Conservation (phyloP, 2,113 vertebrate genomes). For the Rissa tridactyla region DNA sequence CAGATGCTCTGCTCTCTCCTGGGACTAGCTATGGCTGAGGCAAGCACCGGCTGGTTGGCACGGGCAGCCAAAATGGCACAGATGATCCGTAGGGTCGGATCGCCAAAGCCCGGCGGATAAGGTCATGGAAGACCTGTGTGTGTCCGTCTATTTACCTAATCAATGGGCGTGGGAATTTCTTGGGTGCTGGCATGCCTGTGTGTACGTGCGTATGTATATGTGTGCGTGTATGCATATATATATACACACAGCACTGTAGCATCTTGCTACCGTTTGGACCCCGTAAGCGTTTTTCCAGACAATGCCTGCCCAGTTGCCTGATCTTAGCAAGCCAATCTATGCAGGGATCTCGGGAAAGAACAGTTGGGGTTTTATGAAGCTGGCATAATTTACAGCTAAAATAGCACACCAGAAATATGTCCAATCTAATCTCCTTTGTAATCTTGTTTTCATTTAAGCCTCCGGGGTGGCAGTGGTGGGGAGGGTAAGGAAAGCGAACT, state of each 20-base stretch:
- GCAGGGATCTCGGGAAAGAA: constrained; percentile 8
- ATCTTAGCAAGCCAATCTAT: constrained; percentile 25
- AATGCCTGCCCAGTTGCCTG: not conserved
- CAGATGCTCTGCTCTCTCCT: not conserved
- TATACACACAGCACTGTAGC: not conserved
- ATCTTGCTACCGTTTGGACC: not conserved
- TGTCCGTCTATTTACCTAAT: not conserved
- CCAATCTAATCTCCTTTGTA: constrained; percentile 47
- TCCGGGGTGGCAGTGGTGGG: not conserved
- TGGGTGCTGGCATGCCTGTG: not conserved
- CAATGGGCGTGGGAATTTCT: not conserved
- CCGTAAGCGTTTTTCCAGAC: not conserved
- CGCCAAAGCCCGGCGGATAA: fast-evolving
- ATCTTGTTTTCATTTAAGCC: constrained; percentile 55
- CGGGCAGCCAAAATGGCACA: not conserved
- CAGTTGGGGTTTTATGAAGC: constrained; percentile 64
- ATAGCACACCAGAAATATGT: constrained; percentile 45
- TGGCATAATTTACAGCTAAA: constrained; percentile 60
- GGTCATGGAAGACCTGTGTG: not conserved
- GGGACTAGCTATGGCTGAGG: not conserved
- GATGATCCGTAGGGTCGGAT: fast-evolving
- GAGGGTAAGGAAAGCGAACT: not conserved
- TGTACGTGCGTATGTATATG: not conserved
- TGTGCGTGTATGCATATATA: fast-evolving
- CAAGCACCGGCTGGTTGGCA: fast-evolving